These are phyloP conservation scores for Cheilosia urbana DNA, from an alignment of 2,888 invertebrate genomes.

Conservation along the genomic window DNA sequence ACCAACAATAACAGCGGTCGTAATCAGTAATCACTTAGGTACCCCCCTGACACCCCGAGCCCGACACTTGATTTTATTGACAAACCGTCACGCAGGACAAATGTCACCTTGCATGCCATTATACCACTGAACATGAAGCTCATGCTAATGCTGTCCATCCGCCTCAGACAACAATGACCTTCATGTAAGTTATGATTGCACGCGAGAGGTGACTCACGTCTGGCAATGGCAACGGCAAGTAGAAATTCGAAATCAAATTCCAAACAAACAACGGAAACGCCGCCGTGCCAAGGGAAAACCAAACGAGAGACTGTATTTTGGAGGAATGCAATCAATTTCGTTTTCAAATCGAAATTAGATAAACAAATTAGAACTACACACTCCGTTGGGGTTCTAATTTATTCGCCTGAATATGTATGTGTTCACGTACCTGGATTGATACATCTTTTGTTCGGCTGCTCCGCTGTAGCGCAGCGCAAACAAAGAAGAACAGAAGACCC, in stretches of 20 bases:
- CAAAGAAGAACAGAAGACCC: slow-evolving; percentile 54
- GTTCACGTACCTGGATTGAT: slow-evolving; percentile 25
- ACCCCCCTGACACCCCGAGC: neutral
- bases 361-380: slow-evolving; percentile 8
- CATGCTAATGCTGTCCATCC: slow-evolving; percentile 9
- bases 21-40: neutral
- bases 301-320: slow-evolving; percentile 11
- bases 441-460: slow-evolving; percentile 20
- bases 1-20: too few species aligned
- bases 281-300: neutral
- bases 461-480: slow-evolving; percentile 23
- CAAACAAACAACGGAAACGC: slow-evolving; percentile 22
- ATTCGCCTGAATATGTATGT: slow-evolving; percentile 13
- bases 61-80: neutral
- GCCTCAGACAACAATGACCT: slow-evolving; percentile 69
- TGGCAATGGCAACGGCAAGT: neutral
- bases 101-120: slow-evolving; percentile 19
- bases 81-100: slow-evolving; percentile 44
- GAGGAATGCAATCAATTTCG: slow-evolving; percentile 29
- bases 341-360: neutral
- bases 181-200: slow-evolving; percentile 52
- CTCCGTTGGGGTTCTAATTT: slow-evolving; percentile 6
- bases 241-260: neutral
- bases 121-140: slow-evolving; percentile 5
- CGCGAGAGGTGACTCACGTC: slow-evolving; percentile 53